Evolutionary conservation across 2,888 invertebrate genomes (phyloP), one percentile per base, ranked within the genome.

Genomic region (Epinotia nisella): DNA sequence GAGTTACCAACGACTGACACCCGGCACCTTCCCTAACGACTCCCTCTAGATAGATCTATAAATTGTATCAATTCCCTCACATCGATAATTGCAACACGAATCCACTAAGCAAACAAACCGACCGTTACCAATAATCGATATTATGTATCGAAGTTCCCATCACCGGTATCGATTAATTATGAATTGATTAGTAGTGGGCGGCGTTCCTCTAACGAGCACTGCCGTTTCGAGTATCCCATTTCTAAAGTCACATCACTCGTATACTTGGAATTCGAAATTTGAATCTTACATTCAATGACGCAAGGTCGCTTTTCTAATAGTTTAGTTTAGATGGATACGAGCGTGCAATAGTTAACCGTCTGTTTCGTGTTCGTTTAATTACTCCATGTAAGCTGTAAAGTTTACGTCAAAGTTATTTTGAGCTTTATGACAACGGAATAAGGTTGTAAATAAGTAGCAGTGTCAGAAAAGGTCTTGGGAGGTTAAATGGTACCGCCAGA

Each of bases 111-210:
- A 62, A 72, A 62, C 72, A 72, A 72, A 68, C 62, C 71, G 66
- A 66, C 72, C 72, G 72, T 68, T 72, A 72, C 72, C 56, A 72
- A 68, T 72, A 62, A 72, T 72, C 67, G 72, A 72, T 72, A 72
- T 67, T 61, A 72, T 51, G 61, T 72, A 72, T 72, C 72, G 67
- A 72, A 69, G 64, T 69, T 73, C 69, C 61, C 72, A 69, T 73
- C 73, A 69, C 51, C 29, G 29, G 73, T 59, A 73, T 73, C 73
- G 73, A 73, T 73, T 73, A 73, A 73, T 73, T 68, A 73, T 64
- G 73, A 73, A 73, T 73, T 73, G 73, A 73, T 73, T 73, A 73
- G 73, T 69, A 69, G n/a, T 69, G 59, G 73, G 73, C 73, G 73
- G 68, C 39, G 68, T 45, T 64, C 68, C 58, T 59, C 61, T 73